Evolutionary conservation across 2,797 vertebrate genomes (phyloP).

Genomic region (Microctenopoma lineatum): DNA sequence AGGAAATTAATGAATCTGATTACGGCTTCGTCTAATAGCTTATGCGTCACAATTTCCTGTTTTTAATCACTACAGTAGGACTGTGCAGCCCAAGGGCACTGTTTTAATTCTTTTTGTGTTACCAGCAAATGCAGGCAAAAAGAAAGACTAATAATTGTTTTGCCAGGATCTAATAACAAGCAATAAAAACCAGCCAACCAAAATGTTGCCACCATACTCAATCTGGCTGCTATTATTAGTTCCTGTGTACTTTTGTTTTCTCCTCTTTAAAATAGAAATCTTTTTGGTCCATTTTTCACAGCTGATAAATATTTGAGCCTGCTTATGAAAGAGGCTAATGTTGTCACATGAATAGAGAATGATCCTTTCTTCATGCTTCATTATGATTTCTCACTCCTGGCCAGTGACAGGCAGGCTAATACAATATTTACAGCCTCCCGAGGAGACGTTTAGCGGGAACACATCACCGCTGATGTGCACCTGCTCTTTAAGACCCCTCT

Average conservation of each 20-base stretch:
- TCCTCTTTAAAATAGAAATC: not conserved
- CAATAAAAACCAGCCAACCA: slow-evolving; percentile 98
- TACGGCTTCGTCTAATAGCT: slow-evolving; percentile 94
- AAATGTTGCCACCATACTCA: slow-evolving; percentile 90
- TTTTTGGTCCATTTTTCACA: slow-evolving; percentile 56
- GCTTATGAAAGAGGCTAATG: slow-evolving; percentile 90
- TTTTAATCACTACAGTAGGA: slow-evolving; percentile 99
- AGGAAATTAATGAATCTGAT: slow-evolving; percentile 99
- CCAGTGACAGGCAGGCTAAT: slow-evolving; percentile 89
- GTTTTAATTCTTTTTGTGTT: slow-evolving; percentile 97
- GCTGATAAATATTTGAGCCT: slow-evolving; percentile 96
- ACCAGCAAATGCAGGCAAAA: slow-evolving; percentile 88
- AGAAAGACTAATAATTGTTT: slow-evolving; percentile 98
- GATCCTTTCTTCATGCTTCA: slow-evolving; percentile 92
- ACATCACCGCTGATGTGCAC: slow-evolving; percentile 88
- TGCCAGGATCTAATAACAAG: slow-evolving; percentile 98
- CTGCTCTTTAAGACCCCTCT: slow-evolving; percentile 88
- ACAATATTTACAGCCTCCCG: slow-evolving; percentile 89
- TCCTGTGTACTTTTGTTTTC: slow-evolving; percentile 6
- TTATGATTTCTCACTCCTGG: slow-evolving; percentile 88
- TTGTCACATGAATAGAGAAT: slow-evolving; percentile 94
- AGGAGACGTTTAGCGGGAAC: slow-evolving; percentile 91
- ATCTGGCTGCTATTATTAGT: slow-evolving; percentile 89
- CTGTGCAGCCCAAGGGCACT: slow-evolving; percentile 90
- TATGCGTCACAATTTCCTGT: slow-evolving; percentile 95